Evolutionary conservation across 2,113 vertebrate species (phyloP).

Genomic region (Python bivittatus): DNA sequence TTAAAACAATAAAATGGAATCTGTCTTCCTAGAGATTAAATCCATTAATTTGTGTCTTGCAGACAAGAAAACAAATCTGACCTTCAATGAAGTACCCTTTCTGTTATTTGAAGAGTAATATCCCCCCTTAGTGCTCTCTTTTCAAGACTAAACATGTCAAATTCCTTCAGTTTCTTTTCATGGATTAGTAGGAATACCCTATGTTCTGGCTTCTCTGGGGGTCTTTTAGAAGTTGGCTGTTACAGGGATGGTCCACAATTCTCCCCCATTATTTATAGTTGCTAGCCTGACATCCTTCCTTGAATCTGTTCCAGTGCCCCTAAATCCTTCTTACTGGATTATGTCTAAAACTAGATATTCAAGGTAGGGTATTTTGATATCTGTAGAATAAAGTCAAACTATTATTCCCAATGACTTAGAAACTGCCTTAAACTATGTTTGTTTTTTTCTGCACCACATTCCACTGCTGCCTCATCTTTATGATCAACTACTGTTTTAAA

Average conservation of each 20-base stretch:
- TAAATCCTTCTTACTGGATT: background rate
- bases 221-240: background rate
- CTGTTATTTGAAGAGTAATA: background rate
- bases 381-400: background rate
- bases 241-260: background rate
- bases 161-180: background rate
- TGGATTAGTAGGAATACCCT: background rate
- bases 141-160: background rate
- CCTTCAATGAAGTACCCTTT: background rate
- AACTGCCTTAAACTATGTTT: background rate
- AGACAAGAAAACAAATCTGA: background rate
- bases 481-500: background rate
- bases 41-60: background rate
- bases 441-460: background rate
- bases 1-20: background rate
- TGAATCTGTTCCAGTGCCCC: background rate
- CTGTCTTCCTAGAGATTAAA: background rate
- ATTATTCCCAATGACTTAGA: background rate
- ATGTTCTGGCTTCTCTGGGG: background rate
- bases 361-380: background rate
- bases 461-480: background rate
- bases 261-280: background rate
- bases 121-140: background rate
- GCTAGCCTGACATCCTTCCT: background rate
- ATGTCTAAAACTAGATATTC: background rate